These are phyloP conservation scores for Anhinga anhinga DNA, from an alignment of 2,113 vertebrate species.

Conservation along the genomic window DNA sequence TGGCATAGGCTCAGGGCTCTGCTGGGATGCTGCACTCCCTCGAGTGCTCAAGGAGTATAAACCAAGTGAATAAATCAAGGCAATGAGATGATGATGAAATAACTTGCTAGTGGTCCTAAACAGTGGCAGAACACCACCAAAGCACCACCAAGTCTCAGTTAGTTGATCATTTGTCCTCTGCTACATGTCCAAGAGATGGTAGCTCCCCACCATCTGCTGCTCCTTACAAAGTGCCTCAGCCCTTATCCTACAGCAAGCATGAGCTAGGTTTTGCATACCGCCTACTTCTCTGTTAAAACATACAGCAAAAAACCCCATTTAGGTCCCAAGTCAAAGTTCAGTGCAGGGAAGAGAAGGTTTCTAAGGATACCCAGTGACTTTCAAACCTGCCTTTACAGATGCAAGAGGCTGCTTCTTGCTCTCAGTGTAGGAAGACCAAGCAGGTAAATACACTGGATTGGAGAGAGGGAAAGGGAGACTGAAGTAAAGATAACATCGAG, in stretches of 20 bases:
- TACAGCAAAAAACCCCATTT: background rate
- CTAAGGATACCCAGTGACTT: background rate
- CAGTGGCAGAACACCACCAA: background rate
- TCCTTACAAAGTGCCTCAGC: background rate
- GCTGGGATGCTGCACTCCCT: background rate
- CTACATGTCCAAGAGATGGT: background rate
- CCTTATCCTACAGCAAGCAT: fast-evolving
- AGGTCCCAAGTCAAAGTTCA: background rate
- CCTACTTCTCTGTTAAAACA: background rate
- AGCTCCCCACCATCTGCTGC: background rate
- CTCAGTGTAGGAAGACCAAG: background rate
- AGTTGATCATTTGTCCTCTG: background rate
- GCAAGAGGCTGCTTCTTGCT: background rate
- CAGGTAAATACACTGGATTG: background rate
- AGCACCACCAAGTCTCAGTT: background rate
- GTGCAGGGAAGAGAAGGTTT: background rate
- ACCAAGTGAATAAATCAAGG: background rate
- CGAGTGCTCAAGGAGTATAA: background rate
- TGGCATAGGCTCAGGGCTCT: background rate
- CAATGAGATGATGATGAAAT: background rate
- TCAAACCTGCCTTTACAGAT: background rate
- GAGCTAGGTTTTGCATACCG: background rate
- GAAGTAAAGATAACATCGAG: background rate
- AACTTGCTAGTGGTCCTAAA: background rate
- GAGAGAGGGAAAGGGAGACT: background rate